phyloP scores from a whole-genome alignment of 2,888 invertebrate genomes.

The Anodontia alba region DNA sequence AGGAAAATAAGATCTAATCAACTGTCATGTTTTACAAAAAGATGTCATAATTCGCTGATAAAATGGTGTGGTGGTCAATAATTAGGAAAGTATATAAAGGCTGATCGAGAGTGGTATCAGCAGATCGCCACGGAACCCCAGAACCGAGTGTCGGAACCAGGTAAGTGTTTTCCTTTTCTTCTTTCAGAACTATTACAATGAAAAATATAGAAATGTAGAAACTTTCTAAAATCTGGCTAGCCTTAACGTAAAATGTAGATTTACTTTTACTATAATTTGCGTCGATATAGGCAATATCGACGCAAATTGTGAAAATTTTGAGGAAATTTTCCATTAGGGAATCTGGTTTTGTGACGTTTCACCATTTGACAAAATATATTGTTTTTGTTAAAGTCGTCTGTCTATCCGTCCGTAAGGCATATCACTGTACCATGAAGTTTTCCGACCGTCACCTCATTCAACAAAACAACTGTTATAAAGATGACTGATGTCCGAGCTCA shows the following conservation, averaged over 20 bases:
- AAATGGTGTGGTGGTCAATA: neutral
- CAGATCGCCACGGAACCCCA: neutral
- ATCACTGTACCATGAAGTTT: too few species aligned
- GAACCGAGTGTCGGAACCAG: neutral
- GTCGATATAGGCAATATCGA: too few species aligned
- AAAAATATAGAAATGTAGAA: neutral
- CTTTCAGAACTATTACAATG: neutral
- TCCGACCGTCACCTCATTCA: too few species aligned
- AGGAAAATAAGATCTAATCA: neutral
- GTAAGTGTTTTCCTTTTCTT: neutral
- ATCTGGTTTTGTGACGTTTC: too few species aligned
- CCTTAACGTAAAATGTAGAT: neutral
- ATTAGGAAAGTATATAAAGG: neutral
- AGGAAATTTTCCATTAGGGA: too few species aligned
- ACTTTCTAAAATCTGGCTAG: neutral
- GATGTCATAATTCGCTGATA: neutral
- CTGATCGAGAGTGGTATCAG: neutral
- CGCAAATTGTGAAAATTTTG: too few species aligned
- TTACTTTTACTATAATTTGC: too few species aligned
- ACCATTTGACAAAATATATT: too few species aligned
- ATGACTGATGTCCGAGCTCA: too few species aligned
- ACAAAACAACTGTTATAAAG: too few species aligned
- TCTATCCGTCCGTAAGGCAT: too few species aligned
- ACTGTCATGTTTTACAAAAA: neutral
- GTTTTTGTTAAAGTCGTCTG: too few species aligned